phyloP scores from a whole-genome alignment of 1,140 invertebrate genomes.

The Trichonephila clavata region DNA sequence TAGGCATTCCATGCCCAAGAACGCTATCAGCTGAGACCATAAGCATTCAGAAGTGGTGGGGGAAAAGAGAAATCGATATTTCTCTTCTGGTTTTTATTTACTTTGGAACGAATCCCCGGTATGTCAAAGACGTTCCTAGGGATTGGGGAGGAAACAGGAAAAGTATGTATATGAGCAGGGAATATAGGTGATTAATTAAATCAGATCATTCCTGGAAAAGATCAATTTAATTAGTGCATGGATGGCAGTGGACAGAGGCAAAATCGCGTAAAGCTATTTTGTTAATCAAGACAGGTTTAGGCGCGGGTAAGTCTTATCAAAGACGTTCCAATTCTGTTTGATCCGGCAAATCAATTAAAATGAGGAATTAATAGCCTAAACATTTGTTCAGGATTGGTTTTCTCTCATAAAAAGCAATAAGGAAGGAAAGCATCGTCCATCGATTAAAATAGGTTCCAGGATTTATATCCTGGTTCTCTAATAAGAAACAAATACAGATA shows the following conservation, averaged over 20 bases:
- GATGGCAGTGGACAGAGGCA: neutral
- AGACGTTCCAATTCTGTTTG: neutral
- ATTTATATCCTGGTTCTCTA: neutral
- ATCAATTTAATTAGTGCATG: constrained; percentile 1
- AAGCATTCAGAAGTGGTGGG: neutral
- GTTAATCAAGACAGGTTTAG: neutral
- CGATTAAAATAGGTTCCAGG: neutral
- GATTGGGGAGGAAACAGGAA: neutral
- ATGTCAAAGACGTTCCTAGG: neutral
- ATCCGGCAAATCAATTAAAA: constrained; percentile 28
- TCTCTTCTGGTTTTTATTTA: neutral
- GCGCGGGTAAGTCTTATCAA: neutral
- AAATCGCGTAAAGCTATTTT: neutral
- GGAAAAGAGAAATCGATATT: neutral
- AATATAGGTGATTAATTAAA: constrained; percentile 28
- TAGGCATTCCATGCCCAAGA: neutral
- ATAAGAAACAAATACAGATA: neutral
- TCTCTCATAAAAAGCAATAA: neutral
- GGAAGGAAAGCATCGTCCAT: neutral
- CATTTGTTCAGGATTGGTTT: neutral
- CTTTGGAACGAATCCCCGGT: neutral
- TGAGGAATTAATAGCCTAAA: neutral
- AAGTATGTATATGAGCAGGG: neutral
- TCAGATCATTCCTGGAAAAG: neutral
- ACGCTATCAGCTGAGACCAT: neutral